Evolutionary conservation across 1,140 invertebrate species (phyloP).

Genomic region (Pinna nobilis): DNA sequence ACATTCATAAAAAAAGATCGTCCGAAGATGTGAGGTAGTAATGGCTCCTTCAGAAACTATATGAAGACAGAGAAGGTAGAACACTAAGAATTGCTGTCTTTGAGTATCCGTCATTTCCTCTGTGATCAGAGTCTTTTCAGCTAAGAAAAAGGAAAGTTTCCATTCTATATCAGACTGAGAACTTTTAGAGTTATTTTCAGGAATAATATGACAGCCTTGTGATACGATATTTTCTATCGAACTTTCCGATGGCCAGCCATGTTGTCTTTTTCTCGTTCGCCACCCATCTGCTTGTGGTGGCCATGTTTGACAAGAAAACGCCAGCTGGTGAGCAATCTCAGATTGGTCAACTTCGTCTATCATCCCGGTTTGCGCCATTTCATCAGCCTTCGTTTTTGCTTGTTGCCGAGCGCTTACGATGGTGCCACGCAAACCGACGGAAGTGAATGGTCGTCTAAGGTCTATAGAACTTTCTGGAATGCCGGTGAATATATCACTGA

Average conservation of each 20-base stretch:
- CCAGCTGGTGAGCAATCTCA: constrained; percentile 33
- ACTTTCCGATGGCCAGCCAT: constrained; percentile 22
- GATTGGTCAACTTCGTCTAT: constrained; percentile 33
- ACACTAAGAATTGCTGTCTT: constrained; percentile 35
- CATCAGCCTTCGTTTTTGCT: background rate
- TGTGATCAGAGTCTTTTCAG: constrained; percentile 30
- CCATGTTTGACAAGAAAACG: constrained; percentile 29
- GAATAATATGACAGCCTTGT: constrained; percentile 26
- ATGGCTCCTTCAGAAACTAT: constrained; percentile 30
- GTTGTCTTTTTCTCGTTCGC: constrained; percentile 8
- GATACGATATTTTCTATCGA: constrained; percentile 24
- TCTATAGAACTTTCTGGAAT: constrained; percentile 28
- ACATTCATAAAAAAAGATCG: constrained; percentile 32
- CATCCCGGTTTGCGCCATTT: constrained; percentile 1
- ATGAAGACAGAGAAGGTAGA: constrained; percentile 31
- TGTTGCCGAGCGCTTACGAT: constrained; percentile 30
- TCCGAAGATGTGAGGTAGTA: background rate
- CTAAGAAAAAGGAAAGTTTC: constrained; percentile 34
- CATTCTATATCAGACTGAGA: constrained; percentile 32
- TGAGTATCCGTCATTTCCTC: constrained; percentile 35
- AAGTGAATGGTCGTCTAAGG: constrained; percentile 29
- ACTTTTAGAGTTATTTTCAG: constrained; percentile 1
- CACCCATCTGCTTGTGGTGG: constrained; percentile 25
- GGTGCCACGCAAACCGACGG: constrained; percentile 25
- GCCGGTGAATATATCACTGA: constrained; percentile 35